Base-by-base conservation (phyloP, 2,797 vertebrate genomes). In the Anabas testudineus region DNA sequence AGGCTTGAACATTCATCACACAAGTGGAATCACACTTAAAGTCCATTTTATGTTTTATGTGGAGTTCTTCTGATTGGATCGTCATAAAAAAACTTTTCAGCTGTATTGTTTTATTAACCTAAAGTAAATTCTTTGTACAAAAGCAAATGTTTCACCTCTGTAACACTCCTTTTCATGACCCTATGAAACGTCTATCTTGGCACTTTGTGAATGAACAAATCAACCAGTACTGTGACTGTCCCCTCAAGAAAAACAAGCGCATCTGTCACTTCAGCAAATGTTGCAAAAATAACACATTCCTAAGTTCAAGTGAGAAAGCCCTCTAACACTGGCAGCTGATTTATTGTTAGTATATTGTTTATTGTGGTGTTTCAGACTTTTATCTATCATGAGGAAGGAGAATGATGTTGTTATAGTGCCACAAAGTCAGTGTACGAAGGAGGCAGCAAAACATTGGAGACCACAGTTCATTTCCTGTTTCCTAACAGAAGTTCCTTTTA, bases 181-280 rank as follows among this genome's bases (percentile, higher is more conserved):
- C 54, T 65, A 28, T 21, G 28, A 36, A n/a, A n/a, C n/a, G 16
- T 58, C 26, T 41, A 18, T 41, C 10, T 37, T n/a, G 41, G 19
- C 41, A 46, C 37, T 28, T 36, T 64, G 13, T 51, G 51, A 36
- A 56, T 48, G 68, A 81, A 64, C 54, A 65, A 42, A n/a, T 34
- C 21, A 46, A 36, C 62, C 21, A 53, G 37, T 52, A 32, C 26
- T 32, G 15, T 34, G 42, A 42, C 42, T 34, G 53, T 69, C 26
- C 18, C 60, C 15, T 28, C 26, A 21, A n/a, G 26, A 71, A 71
- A 62, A 67, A 55, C 37, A 5, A 46, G 26, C 49, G 15, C 24
- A 7, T 34, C n/a, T 18, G 2, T 18, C 16, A 30, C 28, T 28
- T 28, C 47, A 26, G 24, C 1, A 49, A 26, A 26, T 28, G 16